A percentile compares a stretch with the other conserved stretches of the same genome.
These are phyloP conservation scores for Glossosoma conforme DNA, from an alignment of 1,140 invertebrate genomes.

Conservation along the genomic window DNA sequence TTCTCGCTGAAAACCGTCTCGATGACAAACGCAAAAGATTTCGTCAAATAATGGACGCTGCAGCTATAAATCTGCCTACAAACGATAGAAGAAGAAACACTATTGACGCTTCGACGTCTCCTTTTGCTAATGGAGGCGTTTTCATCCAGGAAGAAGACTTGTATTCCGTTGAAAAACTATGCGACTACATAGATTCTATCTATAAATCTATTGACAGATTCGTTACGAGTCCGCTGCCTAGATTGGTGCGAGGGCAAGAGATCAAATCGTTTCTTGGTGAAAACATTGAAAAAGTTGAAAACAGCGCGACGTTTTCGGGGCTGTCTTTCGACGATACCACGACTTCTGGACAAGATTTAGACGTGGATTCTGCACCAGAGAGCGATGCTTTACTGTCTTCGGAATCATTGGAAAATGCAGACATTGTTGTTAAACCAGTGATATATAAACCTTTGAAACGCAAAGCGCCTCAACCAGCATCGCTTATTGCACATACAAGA, in stretches of 20 bases:
- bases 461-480: no score
- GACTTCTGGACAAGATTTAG: neutral
- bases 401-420: neutral
- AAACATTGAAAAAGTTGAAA: neutral
- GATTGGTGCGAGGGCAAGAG: neutral
- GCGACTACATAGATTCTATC: slow-evolving; percentile 4
- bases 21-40: neutral
- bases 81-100: neutral
- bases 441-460: no score
- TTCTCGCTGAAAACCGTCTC: neutral
- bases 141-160: neutral
- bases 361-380: neutral
- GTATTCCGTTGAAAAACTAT: slow-evolving; percentile 1
- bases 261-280: no score
- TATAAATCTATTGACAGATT: slow-evolving; percentile 2
- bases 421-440: no score
- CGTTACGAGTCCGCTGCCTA: neutral
- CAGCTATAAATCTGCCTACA: neutral
- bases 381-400: neutral
- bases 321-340: slow-evolving; percentile 8
- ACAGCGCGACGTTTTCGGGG: slow-evolving; percentile 1
- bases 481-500: no score
- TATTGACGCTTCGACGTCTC: neutral
- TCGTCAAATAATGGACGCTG: neutral
- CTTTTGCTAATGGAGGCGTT: no score